Conservation (phyloP, 2,797 vertebrate species). For the Pelochelys cantorii region DNA sequence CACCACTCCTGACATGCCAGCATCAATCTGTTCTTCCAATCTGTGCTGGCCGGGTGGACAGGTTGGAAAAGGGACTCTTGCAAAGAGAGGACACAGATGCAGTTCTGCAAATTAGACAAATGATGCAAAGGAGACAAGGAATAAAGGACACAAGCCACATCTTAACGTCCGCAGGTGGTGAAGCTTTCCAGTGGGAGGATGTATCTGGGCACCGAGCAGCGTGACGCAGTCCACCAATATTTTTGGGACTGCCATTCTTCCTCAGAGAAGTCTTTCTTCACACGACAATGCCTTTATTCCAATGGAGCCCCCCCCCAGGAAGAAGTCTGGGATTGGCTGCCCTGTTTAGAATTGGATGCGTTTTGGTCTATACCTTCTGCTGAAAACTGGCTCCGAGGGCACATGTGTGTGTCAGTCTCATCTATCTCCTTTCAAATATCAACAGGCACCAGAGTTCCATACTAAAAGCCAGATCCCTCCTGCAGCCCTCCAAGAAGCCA, state of each 20-base stretch:
- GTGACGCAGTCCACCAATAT: not conserved
- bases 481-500: not conserved
- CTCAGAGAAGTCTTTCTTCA: not conserved
- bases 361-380: constrained; percentile 64
- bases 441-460: not conserved
- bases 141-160: not conserved
- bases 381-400: constrained; percentile 63
- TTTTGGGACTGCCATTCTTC: not conserved
- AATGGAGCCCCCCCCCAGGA: constrained; percentile 60
- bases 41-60: constrained; percentile 39
- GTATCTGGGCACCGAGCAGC: not conserved
- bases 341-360: constrained; percentile 44
- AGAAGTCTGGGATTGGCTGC: constrained; percentile 54
- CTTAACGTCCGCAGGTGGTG: not conserved
- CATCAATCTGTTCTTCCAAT: constrained; percentile 29
- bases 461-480: constrained; percentile 1
- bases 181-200: not conserved
- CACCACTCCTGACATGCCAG: constrained; percentile 26
- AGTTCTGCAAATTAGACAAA: not conserved
- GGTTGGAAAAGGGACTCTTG: constrained; percentile 23
- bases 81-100: constrained; percentile 30
- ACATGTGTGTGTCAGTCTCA: constrained; percentile 55
- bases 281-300: constrained; percentile 12
- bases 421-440: constrained; percentile 42
- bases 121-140: not conserved